Evolutionary conservation across 1,140 invertebrate genomes (phyloP), one percentile per base, ranked within the genome.

Genomic region (Berghia stephanieae): DNA sequence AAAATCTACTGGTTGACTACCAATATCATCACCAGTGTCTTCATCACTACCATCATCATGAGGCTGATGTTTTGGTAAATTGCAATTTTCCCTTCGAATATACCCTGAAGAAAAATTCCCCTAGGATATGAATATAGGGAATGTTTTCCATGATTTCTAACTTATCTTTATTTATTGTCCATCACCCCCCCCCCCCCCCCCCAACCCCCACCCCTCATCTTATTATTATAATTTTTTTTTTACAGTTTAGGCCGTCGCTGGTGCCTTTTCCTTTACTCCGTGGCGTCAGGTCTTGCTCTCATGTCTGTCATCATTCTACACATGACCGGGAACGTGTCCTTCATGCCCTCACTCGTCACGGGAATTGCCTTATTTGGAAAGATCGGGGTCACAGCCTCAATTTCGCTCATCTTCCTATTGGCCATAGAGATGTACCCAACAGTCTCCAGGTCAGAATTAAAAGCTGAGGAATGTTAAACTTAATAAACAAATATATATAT

Each of bases 261-360:
- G 86, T 85, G 84, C 76, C 46, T 86, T 75, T 87, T 87, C 75
- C 78, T 87, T 16, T 87, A 85, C 77, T 75, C 83, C 8, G 82
- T 84, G 40, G 86, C 86, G 2, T 83, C 84, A 5, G 85, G 84
- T 18, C 82, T 86, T 24, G 80, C 82, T 5, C 60, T 85, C n/a
- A 72, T 84, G 36, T 87, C 83, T 44, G 81, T 87, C 38, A 69
- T 87, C 18, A 81, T 87, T 13, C 75, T 85, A 0, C 81, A 85
- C 75, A 76, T 87, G 63, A 86, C 81, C n/a, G 85, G 85, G 52
- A 81, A 83, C 44, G 60, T 83, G 36, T 74, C 80, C 34, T 80
- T 77, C 13, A 79, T 84, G 43, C 80, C 80, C 21, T 79, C 79
- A 38, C 83, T 86, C 78, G 76, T 85, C 13, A 83, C 80, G 2